Percentiles rank a stretch among this genome's conserved stretches.
Evolutionary conservation across 2,797 vertebrate genomes (phyloP).

Genomic region (Rhodeus uyekii): DNA sequence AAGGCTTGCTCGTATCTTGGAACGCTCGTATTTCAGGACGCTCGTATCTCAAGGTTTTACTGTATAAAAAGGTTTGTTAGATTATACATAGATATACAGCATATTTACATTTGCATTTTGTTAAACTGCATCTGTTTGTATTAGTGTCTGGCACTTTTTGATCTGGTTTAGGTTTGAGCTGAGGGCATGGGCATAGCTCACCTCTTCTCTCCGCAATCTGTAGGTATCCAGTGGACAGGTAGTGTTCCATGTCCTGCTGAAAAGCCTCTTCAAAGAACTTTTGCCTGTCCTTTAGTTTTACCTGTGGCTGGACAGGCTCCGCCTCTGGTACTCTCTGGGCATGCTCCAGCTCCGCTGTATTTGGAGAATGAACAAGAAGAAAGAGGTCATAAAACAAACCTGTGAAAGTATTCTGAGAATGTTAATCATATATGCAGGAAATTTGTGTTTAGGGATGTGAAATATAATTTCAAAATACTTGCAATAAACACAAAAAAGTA

Average conservation of each 20-base stretch:
- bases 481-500: not conserved
- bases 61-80: not conserved
- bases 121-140: not conserved
- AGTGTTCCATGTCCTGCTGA: slow-evolving; percentile 99
- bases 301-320: slow-evolving; percentile 84
- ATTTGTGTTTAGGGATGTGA: not conserved
- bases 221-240: slow-evolving; percentile 93
- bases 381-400: not conserved
- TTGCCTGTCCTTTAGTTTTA: slow-evolving; percentile 93
- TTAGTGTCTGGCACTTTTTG: not conserved
- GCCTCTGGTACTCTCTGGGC: slow-evolving; percentile 85
- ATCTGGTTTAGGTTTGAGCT: not conserved
- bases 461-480: not conserved
- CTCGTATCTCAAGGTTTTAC: no score
- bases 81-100: not conserved
- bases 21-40: no score
- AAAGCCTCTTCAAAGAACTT: slow-evolving; percentile 98
- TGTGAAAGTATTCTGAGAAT: not conserved
- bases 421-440: not conserved
- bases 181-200: slow-evolving; percentile 62
- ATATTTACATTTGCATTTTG: not conserved
- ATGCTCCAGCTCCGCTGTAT: slow-evolving; percentile 87
- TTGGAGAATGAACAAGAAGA: slow-evolving; percentile 26
- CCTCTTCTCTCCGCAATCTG: slow-evolving; percentile 94
- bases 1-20: no score